A percentile compares a stretch with the other conserved stretches of the same genome.
Evolutionary conservation across 1,140 invertebrate genomes (phyloP).

Genomic region (Neodiprion lecontei): DNA sequence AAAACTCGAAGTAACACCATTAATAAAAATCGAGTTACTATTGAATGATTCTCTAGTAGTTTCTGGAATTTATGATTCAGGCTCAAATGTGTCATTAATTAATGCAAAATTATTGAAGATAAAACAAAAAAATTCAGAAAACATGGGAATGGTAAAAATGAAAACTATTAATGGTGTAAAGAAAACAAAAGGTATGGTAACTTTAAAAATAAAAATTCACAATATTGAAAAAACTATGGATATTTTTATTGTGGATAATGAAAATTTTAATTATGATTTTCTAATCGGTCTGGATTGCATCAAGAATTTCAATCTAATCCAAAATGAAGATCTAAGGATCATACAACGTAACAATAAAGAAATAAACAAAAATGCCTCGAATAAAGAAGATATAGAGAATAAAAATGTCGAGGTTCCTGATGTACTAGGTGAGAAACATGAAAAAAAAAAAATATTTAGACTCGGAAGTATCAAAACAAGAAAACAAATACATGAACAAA

Average conservation of each 20-base stretch:
- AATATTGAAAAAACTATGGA: slow-evolving; percentile 24
- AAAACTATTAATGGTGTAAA: slow-evolving; percentile 32
- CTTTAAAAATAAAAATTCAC: background rate
- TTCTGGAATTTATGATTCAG: too few species aligned
- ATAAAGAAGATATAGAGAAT: background rate
- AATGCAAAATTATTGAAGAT: slow-evolving; percentile 41
- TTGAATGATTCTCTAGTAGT: too few species aligned
- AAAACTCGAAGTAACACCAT: too few species aligned
- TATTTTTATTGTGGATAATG: slow-evolving; percentile 23
- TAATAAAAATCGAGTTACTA: too few species aligned
- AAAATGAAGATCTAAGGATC: slow-evolving; percentile 27
- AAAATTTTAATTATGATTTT: slow-evolving; percentile 27
- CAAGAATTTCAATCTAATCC: slow-evolving; percentile 23
- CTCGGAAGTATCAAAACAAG: too few species aligned
- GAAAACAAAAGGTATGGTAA: slow-evolving; percentile 22
- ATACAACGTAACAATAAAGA: slow-evolving; percentile 14
- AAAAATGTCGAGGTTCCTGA: background rate
- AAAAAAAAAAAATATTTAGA: too few species aligned
- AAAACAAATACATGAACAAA: too few species aligned
- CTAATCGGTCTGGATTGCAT: slow-evolving; percentile 25
- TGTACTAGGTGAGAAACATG: too few species aligned
- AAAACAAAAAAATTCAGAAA: slow-evolving; percentile 21
- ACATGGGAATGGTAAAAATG: slow-evolving; percentile 21
- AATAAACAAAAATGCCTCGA: background rate
- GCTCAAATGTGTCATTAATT: slow-evolving; percentile 35